Conservation (phyloP, 1,140 invertebrate genomes). For the Megalonaias nervosa region DNA sequence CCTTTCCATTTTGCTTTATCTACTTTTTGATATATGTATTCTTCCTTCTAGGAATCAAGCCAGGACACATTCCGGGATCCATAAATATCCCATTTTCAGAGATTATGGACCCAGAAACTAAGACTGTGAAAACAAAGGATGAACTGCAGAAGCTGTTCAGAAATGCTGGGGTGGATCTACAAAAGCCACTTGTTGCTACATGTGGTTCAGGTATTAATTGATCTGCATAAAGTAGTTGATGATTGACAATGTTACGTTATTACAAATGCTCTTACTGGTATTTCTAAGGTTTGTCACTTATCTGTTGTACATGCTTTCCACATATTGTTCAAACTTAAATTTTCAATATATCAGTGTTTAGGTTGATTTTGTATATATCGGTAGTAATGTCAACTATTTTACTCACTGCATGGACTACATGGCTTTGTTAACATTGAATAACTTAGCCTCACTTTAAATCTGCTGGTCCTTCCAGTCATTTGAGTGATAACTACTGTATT, state of each 20-base stretch:
- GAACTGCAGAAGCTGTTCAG: constrained; percentile 51
- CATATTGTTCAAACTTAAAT: too few species aligned
- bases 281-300: neutral
- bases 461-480: too few species aligned
- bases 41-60: constrained; percentile 55
- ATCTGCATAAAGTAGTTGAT: neutral
- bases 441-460: too few species aligned
- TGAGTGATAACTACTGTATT: too few species aligned
- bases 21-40: neutral
- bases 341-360: too few species aligned
- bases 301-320: too few species aligned
- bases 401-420: too few species aligned
- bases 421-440: too few species aligned
- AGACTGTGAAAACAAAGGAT: constrained; percentile 47
- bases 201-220: constrained; percentile 64
- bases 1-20: neutral
- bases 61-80: constrained; percentile 59
- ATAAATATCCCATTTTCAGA: constrained; percentile 55
- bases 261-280: neutral
- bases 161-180: constrained; percentile 49
- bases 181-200: constrained; percentile 49
- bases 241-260: neutral
- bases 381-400: too few species aligned
- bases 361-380: too few species aligned
- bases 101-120: constrained; percentile 46